Evolutionary conservation across 2,113 vertebrate species (phyloP).

Genomic region (Pogonocichla stellata): DNA sequence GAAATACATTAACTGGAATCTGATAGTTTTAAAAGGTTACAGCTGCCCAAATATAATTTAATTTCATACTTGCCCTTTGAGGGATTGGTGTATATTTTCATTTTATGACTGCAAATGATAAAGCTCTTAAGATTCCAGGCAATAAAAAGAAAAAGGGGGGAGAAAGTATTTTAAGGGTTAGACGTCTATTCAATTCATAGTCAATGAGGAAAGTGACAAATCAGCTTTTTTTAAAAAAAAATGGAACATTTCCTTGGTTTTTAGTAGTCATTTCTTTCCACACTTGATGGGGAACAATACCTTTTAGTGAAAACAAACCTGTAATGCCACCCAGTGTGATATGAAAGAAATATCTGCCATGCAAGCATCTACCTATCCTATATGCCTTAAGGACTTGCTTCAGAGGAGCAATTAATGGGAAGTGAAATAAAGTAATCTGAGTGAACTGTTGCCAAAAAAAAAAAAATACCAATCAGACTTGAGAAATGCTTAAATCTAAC

Average conservation of each 20-base stretch:
- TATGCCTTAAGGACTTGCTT: neutral
- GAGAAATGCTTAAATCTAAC: neutral
- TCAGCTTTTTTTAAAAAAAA: constrained; percentile 33
- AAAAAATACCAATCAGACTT: neutral
- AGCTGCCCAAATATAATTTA: constrained; percentile 88
- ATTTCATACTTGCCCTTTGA: constrained; percentile 88
- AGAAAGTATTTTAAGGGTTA: constrained; percentile 79
- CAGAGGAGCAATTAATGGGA: neutral
- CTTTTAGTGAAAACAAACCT: constrained; percentile 32
- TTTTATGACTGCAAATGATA: constrained; percentile 87
- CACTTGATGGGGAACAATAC: neutral
- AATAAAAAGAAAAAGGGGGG: constrained; percentile 74
- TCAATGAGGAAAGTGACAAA: constrained; percentile 72
- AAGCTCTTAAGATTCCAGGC: constrained; percentile 84
- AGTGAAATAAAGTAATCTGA: neutral
- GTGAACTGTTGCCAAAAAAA: neutral
- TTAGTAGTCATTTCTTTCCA: constrained; percentile 11
- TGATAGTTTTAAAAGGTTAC: constrained; percentile 86
- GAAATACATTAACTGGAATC: constrained; percentile 86
- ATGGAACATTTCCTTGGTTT: constrained; percentile 57
- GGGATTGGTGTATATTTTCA: constrained; percentile 87
- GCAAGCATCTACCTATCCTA: neutral
- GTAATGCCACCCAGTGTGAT: constrained; percentile 21
- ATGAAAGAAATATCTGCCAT: neutral
- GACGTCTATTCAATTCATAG: constrained; percentile 73